A percentile compares a stretch with the other conserved stretches of the same genome.
Conservation (phyloP, 2,888 invertebrate genomes). For the Hetaerina titia region DNA sequence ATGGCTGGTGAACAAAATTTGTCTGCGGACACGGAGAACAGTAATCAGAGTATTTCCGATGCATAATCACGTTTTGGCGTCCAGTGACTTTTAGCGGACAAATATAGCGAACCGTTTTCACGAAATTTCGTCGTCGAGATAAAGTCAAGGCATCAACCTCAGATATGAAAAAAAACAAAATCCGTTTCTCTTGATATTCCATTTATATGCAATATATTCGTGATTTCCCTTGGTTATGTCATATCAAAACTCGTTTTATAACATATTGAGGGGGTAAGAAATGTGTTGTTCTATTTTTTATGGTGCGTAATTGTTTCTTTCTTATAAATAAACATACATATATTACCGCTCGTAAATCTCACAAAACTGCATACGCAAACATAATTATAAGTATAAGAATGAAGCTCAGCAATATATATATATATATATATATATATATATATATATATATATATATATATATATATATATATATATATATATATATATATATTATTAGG, state of each 20-base stretch:
- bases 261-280: not conserved
- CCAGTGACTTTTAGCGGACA: constrained; percentile 32
- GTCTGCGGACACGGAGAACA: constrained; percentile 30
- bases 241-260: not conserved
- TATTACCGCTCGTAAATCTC: not conserved
- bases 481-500: too few relatives aligned
- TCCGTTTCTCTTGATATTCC: not conserved
- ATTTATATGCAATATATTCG: not conserved
- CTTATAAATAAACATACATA: too few relatives aligned
- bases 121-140: not conserved
- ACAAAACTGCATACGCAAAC: too few relatives aligned
- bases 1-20: constrained; percentile 37
- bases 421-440: too few relatives aligned
- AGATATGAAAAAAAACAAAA: not conserved
- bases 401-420: too few relatives aligned
- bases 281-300: not conserved
- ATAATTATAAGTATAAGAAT: too few relatives aligned
- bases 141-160: not conserved
- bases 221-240: not conserved
- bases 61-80: constrained; percentile 54
- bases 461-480: too few relatives aligned
- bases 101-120: constrained; percentile 30
- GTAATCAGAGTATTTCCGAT: constrained; percentile 56
- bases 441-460: too few relatives aligned
- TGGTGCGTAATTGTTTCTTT: too few relatives aligned